A percentile compares a stretch with the other conserved stretches of the same genome.
phyloP scores from a whole-genome alignment of 2,113 vertebrate genomes.

The Peromyscus californicus region DNA sequence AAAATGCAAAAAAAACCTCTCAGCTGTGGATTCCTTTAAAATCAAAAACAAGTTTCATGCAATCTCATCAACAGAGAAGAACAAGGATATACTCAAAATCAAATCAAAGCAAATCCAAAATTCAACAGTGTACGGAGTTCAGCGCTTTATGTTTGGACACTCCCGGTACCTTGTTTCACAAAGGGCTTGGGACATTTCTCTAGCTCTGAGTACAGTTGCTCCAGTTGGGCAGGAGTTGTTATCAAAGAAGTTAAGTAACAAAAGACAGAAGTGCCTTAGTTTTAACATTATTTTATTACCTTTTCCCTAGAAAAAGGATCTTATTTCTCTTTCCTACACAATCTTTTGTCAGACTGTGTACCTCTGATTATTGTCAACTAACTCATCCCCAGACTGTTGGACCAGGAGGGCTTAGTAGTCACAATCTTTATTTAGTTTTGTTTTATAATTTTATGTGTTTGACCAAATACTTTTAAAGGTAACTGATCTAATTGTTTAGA shows the following conservation, averaged over 20 bases:
- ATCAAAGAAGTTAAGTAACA: conserved; percentile 3
- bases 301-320: neutral
- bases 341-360: neutral
- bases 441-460: neutral
- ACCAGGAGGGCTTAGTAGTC: neutral
- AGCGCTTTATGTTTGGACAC: neutral
- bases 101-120: neutral
- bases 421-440: neutral
- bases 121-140: neutral
- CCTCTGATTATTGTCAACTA: neutral
- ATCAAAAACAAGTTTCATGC: neutral
- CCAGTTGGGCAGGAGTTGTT: rapidly evolving
- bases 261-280: neutral
- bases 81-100: neutral
- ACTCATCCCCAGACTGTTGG: neutral
- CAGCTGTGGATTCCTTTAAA: neutral
- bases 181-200: neutral
- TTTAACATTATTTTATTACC: neutral
- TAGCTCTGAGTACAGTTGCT: neutral
- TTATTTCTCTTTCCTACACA: neutral
- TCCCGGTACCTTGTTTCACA: no score
- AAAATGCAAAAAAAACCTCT: neutral
- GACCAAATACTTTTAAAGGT: neutral
- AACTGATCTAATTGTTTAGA: neutral
- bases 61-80: neutral